Evolutionary conservation across 37 sponge, comb jelly and placozoan genomes (phyloP), one percentile per base, ranked within the genome.

Genomic region (Crambe crambe): DNA sequence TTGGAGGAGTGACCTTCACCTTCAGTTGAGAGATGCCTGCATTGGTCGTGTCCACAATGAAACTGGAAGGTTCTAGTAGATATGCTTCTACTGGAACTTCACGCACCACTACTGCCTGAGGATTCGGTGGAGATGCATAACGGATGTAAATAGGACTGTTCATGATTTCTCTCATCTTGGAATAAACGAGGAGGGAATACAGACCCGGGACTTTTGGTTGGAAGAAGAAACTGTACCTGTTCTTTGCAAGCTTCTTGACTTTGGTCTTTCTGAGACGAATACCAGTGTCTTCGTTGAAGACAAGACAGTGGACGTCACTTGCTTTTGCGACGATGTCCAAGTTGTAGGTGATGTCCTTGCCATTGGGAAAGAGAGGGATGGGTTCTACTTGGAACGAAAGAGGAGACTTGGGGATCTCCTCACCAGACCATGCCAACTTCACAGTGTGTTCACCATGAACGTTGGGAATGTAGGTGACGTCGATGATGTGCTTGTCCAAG

Each of bases 1-100:
- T 74, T 25, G 72, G 57, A 74, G 85, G 17, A 26, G 42, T 57
- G 38, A 72, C 69, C 30, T 76, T 64, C 56, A 82, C 56, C 58
- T 15, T 30, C 32, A 94, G 66, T 9, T 90, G 85, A 5, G 80
- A 88, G 51, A 42, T 80, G 29, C 91, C 95, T 36, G 93, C 92
- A 29, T 84, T 60, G 1, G 74, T 80, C 37, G 81, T 65, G 64
- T 92, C 88, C 4, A 92, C 84, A 2, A 31, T 44, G 56, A 87
- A 74, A 15, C 27, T 26, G 37, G 68, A 29, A 42, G 75, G 85
- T 37, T 83, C 78, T 27, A 34, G 58, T 0, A 90, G 51, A 51
- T 71, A 81, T 40, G 58, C 65, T 12, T 64, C 69, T 6, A 58
- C 68, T 20, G 73, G 78, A 2, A 81, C 0, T 0, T 68, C 75